phyloP scores from a whole-genome alignment of 2,797 vertebrate species.

The Glyptemys insculpta region DNA sequence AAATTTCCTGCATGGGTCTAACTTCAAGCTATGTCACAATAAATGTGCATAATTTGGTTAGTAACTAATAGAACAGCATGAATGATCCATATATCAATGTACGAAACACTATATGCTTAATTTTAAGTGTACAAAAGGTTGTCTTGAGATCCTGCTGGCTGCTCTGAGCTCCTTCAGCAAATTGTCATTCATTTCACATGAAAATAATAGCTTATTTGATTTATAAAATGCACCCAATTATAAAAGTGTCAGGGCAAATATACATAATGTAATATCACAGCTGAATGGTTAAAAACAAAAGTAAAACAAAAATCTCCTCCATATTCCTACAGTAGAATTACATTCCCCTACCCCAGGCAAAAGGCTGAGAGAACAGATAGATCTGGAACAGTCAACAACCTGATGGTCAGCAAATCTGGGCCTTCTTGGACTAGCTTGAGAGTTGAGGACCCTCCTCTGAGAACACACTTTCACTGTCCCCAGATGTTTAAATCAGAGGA shows the following conservation, averaged over 20 bases:
- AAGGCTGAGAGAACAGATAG: not conserved
- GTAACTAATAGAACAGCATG: not conserved
- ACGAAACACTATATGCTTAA: not conserved
- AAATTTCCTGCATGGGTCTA: not conserved
- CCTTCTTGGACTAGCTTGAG: not conserved
- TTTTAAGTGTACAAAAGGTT: not conserved
- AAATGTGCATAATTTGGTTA: not conserved
- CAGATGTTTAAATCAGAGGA: not conserved
- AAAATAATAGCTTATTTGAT: not conserved
- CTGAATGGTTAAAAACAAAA: not conserved
- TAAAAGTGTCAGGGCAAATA: not conserved
- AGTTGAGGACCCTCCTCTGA: not conserved
- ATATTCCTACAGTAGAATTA: rapidly evolving
- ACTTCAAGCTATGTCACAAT: not conserved
- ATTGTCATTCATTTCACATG: not conserved
- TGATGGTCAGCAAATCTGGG: not conserved
- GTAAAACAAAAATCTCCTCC: rapidly evolving
- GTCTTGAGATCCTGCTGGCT: not conserved
- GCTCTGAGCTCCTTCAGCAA: not conserved
- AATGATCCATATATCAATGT: not conserved
- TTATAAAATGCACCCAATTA: not conserved
- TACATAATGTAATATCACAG: not conserved
- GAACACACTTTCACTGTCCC: not conserved
- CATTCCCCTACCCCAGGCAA: not conserved
- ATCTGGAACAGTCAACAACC: not conserved